A percentile compares a stretch with the other conserved stretches of the same genome.
Conservation (phyloP, 23 tunicate genomes). For the Oikopleura dioica region DNA sequence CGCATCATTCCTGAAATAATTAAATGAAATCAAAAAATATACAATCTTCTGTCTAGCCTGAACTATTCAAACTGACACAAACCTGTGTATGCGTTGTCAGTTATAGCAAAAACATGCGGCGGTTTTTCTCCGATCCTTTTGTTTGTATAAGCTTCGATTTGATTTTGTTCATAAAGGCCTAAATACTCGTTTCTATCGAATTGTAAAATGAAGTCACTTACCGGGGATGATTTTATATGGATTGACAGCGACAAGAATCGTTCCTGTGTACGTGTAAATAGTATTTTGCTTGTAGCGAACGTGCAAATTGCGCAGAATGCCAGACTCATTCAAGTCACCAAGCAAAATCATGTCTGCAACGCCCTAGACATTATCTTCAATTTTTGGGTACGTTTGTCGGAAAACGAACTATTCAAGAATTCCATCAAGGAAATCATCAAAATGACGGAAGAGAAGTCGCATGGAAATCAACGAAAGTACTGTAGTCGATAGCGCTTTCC, state of each 20-base stretch:
- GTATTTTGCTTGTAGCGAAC: neutral
- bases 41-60: too few relatives aligned
- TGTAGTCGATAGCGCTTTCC: too few relatives aligned
- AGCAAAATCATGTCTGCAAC: neutral
- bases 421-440: too few relatives aligned
- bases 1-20: neutral
- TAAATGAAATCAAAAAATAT: too few relatives aligned
- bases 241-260: neutral
- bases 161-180: neutral
- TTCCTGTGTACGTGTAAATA: neutral
- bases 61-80: slow-evolving; percentile 93
- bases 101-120: slow-evolving; percentile 76
- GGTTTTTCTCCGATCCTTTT: slow-evolving; percentile 28
- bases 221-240: neutral
- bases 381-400: too few relatives aligned
- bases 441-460: too few relatives aligned
- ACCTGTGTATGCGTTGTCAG: slow-evolving; percentile 69
- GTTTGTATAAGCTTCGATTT: neutral
- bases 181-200: too few relatives aligned
- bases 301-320: neutral
- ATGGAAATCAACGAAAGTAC: too few relatives aligned
- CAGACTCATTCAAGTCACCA: neutral
- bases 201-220: too few relatives aligned
- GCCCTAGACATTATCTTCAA: too few relatives aligned
- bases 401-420: too few relatives aligned